A percentile compares a stretch with the other conserved stretches of the same genome.
Evolutionary conservation across 2,113 vertebrate genomes (phyloP).

Genomic region (Caretta caretta): DNA sequence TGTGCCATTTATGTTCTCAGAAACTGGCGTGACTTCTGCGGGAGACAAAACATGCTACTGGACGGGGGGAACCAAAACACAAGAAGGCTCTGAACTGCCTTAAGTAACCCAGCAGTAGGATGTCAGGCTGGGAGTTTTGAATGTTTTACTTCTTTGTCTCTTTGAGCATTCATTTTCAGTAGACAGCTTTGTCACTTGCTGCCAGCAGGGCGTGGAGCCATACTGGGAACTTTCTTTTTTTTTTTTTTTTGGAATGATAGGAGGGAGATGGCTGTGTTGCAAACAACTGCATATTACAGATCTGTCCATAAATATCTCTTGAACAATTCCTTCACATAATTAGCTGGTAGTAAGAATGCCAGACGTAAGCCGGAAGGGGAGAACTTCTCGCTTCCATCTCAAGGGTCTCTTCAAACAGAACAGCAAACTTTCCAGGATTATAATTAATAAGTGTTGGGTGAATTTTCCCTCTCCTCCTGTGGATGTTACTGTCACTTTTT

Average conservation of each 20-base stretch:
- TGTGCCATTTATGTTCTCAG: constrained; percentile 37
- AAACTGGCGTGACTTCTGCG: constrained; percentile 35
- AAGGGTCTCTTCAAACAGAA: not conserved
- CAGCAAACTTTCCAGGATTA: not conserved
- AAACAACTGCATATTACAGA: constrained; percentile 23
- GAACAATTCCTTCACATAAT: constrained; percentile 39
- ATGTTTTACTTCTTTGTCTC: constrained; percentile 28
- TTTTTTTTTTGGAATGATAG: not conserved
- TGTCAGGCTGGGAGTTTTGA: constrained; percentile 16
- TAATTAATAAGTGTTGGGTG: not conserved
- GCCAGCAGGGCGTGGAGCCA: constrained; percentile 10
- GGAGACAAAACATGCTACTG: constrained; percentile 52
- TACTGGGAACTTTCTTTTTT: not conserved
- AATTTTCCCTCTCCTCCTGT: not conserved
- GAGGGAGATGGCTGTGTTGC: constrained; percentile 18
- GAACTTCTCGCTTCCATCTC: not conserved
- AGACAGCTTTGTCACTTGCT: not conserved
- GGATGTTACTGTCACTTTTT: not conserved
- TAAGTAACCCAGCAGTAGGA: constrained; percentile 47
- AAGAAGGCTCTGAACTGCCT: constrained; percentile 40
- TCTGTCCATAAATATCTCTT: constrained; percentile 32
- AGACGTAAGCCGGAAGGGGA: not conserved
- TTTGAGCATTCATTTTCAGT: not conserved
- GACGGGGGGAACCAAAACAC: constrained; percentile 18
- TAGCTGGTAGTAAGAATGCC: not conserved